These are phyloP conservation scores for Anoplolepis gracilipes DNA, from an alignment of 1,140 invertebrate species.

Conservation along the genomic window DNA sequence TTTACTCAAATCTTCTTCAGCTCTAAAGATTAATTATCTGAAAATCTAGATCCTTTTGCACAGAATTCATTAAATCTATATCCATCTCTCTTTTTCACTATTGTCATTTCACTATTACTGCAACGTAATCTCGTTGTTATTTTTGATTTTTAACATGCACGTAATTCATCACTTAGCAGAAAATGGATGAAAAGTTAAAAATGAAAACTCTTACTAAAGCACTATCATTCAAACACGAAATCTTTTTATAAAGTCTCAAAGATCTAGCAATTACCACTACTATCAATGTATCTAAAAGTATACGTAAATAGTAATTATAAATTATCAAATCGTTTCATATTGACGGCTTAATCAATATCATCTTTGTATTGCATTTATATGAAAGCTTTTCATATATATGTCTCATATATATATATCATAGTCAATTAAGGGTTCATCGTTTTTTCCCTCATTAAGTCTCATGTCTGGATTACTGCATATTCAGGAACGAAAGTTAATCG, in stretches of 20 bases:
- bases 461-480: constrained; percentile 45
- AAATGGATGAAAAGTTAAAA: background rate
- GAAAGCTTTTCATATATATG: too few species aligned
- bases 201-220: background rate
- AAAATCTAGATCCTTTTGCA: too few species aligned
- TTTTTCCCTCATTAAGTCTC: background rate
- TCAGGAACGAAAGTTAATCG: constrained; percentile 11
- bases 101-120: too few species aligned
- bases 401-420: too few species aligned
- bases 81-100: too few species aligned
- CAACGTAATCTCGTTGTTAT: background rate
- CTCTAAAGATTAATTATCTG: too few species aligned
- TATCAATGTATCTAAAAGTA: constrained; percentile 1
- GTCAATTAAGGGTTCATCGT: too few species aligned
- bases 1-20: too few species aligned
- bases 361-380: too few species aligned
- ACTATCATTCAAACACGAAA: background rate
- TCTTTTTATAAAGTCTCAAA: background rate
- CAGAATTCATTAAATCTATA: too few species aligned
- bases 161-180: background rate
- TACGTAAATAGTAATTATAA: constrained; percentile 28
- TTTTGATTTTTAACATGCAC: background rate
- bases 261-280: constrained; percentile 1
- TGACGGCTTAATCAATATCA: too few species aligned
- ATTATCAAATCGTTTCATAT: too few species aligned